Conservation (phyloP, 1,140 invertebrate genomes). For the Intoshia linei region DNA sequence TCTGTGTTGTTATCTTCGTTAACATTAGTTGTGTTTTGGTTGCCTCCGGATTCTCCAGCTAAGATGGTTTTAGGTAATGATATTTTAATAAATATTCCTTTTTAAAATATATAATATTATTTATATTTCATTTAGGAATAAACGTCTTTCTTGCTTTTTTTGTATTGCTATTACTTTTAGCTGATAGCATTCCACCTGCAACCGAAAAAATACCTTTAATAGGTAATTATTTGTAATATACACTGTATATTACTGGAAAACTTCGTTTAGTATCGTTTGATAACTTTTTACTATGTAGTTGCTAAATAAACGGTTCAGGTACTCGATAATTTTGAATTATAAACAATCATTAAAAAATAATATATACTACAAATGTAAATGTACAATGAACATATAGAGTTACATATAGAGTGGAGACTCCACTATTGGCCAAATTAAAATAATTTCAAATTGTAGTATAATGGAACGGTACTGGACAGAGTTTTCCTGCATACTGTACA, state of each 20-base stretch:
- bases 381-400: too few species aligned
- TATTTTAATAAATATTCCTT: not conserved
- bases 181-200: slow-evolving; percentile 3
- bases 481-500: not conserved
- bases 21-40: slow-evolving; percentile 22
- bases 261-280: too few species aligned
- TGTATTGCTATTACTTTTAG: slow-evolving; percentile 7
- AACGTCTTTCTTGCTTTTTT: slow-evolving; percentile 23
- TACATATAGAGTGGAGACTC: too few species aligned
- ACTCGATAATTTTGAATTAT: too few species aligned
- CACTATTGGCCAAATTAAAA: too few species aligned
- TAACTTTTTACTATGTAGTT: too few species aligned
- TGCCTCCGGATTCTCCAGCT: slow-evolving; percentile 22
- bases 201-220: slow-evolving; percentile 6
- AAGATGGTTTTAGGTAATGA: slow-evolving; percentile 24
- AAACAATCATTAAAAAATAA: too few species aligned
- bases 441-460: too few species aligned
- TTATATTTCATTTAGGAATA: slow-evolving; percentile 14
- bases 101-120: not conserved
- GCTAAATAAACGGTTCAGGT: too few species aligned
- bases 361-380: too few species aligned
- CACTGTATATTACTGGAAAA: too few species aligned
- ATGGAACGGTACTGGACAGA: not conserved
- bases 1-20: slow-evolving; percentile 19
- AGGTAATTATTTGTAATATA: slow-evolving; percentile 1